phyloP scores from a whole-genome alignment of 2,888 invertebrate genomes.

The Bugulina stolonifera region DNA sequence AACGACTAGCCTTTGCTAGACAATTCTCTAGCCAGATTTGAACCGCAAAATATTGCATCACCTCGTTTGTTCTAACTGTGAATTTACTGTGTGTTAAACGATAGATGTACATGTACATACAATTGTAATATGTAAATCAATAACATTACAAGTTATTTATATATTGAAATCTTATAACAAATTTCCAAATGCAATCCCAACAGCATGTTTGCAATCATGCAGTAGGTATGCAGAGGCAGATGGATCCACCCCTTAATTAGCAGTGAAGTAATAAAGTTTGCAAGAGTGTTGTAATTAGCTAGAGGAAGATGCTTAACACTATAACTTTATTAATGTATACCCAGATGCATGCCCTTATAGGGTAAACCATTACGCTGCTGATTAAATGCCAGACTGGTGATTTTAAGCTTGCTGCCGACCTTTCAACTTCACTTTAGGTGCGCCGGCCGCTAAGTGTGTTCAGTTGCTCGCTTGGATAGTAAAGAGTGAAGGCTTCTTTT shows the following conservation, averaged over 20 bases:
- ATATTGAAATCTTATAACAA: no score
- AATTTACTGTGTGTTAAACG: no score
- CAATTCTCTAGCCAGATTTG: no score
- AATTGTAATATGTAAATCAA: no score
- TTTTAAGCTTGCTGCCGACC: conserved; percentile 8
- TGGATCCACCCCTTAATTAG: neutral
- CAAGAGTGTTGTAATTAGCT: neutral
- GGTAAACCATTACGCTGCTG: neutral
- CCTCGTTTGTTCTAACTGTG: no score
- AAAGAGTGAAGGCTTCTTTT: neutral
- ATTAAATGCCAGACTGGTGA: conserved; percentile 10
- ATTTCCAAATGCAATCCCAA: no score
- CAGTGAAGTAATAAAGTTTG: neutral
- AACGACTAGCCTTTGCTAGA: no score
- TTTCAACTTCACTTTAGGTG: neutral
- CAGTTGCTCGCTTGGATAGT: conserved; percentile 3
- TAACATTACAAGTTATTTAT: no score
- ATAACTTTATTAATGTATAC: neutral
- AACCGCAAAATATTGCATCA: no score
- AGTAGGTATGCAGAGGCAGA: neutral
- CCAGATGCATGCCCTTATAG: conserved; percentile 17
- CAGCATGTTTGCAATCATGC: no score
- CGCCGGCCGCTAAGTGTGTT: neutral
- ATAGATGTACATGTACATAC: no score
- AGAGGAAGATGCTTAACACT: no score